Conservation (phyloP, 2,113 vertebrate species). For the Ctenomys sociabilis region DNA sequence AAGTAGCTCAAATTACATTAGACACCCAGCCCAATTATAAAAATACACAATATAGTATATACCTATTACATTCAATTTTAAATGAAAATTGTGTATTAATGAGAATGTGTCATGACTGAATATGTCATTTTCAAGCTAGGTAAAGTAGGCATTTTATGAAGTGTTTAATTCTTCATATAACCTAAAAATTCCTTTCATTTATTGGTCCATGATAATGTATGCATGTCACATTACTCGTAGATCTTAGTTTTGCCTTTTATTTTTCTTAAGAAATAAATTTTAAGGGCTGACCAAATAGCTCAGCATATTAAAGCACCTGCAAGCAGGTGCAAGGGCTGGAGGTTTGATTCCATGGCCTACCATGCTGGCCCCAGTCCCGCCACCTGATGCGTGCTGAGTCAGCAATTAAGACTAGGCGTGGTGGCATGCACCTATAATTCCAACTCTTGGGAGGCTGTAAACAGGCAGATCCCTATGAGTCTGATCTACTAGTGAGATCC, state of each 20-base stretch:
- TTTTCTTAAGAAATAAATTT: not conserved
- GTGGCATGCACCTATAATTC: too few species aligned
- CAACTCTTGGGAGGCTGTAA: too few species aligned
- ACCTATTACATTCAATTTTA: slow-evolving; percentile 25
- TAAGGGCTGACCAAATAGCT: too few species aligned
- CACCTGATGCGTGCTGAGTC: too few species aligned
- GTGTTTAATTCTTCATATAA: slow-evolving; percentile 5
- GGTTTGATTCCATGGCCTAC: too few species aligned
- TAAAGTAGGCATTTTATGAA: slow-evolving; percentile 37
- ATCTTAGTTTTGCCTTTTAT: slow-evolving; percentile 48
- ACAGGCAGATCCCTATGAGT: too few species aligned
- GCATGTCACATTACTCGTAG: slow-evolving; percentile 35
- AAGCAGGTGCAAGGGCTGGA: too few species aligned
- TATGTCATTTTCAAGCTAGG: not conserved
- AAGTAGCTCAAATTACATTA: not conserved
- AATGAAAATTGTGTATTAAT: slow-evolving; percentile 46
- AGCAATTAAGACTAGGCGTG: too few species aligned
- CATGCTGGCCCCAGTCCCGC: too few species aligned
- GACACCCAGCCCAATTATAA: not conserved
- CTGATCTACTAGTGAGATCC: too few species aligned
- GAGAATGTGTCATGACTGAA: not conserved
- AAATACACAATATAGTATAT: not conserved
- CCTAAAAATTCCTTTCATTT: slow-evolving; percentile 21
- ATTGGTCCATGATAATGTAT: not conserved
- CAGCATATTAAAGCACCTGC: too few species aligned